Evolutionary conservation across 2,888 invertebrate genomes (phyloP), one percentile per base, ranked within the genome.

Genomic region (Tiliacea aurago): DNA sequence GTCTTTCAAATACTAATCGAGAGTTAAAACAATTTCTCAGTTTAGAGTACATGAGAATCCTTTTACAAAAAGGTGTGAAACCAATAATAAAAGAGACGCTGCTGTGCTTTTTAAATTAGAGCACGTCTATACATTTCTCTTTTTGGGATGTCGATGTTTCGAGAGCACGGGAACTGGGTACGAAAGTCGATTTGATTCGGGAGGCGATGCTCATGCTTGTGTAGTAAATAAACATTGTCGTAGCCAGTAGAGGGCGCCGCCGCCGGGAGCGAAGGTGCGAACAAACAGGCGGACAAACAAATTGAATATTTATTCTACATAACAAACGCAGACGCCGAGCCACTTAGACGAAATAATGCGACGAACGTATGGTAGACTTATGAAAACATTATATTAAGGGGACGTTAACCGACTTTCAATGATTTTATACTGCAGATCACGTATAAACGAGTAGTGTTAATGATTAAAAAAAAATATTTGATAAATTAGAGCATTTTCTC

Each of bases 291-390:
- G 70, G 75, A 86, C 85, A 84, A 78, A 88, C 84, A 86, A 86
- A 87, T 87, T 83, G 85, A 84, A 87, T 89, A 84, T 87, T 87
- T 89, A 84, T 88, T 88, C 84, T 76, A 80, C 73, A 80, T 85
- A 73, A 84, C 73, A 69, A 75, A 79, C 70, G 58, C 73, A 80
- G 70, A 63, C 80, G 73, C 76, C 78, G 73, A 78, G 73, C 72
- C 81, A 84, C 76, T 71, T 64, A 49, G 76, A 85, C 75, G 71
- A 77, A 81, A 86, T 78, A 75, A 66, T 83, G 51, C 69, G 43
- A 64, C 43, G 20, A 69, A 65, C 9, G 7, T n/a, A 6, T 49
- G 1, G 3, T 33, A 5, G 20, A n/a, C 13, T 23, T 11, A 45
- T 6, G 33, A n/a, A 63, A 63, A 33, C 5, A n/a, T n/a, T n/a